These are phyloP conservation scores for Rattus norvegicus DNA, from an alignment of 2,113 vertebrate species.

Conservation along the genomic window DNA sequence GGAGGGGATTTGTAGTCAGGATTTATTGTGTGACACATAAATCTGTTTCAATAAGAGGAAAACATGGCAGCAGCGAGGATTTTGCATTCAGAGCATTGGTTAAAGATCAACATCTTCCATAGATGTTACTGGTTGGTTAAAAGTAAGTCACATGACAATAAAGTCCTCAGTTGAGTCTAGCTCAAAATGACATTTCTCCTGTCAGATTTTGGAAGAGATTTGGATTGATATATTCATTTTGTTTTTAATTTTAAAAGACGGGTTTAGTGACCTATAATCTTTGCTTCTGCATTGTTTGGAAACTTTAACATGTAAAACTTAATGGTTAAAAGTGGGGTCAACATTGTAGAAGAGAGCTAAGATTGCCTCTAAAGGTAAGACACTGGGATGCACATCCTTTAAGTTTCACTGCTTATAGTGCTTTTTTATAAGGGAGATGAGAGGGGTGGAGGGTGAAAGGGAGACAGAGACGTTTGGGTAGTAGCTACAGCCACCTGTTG, in stretches of 20 bases:
- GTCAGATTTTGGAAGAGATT: background rate
- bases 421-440: background rate
- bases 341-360: background rate
- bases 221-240: background rate
- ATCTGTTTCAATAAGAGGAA: background rate
- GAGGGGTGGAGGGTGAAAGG: background rate
- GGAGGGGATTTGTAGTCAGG: background rate
- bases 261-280: background rate
- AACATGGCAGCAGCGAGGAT: background rate
- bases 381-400: background rate
- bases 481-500: background rate
- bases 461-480: background rate
- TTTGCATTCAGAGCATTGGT: background rate
- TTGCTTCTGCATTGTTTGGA: background rate
- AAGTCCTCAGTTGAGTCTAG: background rate
- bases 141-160: background rate
- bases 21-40: background rate
- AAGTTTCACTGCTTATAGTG: background rate
- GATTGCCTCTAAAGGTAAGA: background rate
- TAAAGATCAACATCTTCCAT: background rate
- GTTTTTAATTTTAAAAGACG: background rate
- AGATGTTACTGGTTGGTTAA: background rate
- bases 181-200: background rate
- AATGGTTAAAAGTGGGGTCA: background rate
- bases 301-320: background rate